Percentiles rank a stretch among this genome's conserved stretches.
Conservation (phyloP, 2,113 vertebrate species). For the Cranoglanis bouderius region DNA sequence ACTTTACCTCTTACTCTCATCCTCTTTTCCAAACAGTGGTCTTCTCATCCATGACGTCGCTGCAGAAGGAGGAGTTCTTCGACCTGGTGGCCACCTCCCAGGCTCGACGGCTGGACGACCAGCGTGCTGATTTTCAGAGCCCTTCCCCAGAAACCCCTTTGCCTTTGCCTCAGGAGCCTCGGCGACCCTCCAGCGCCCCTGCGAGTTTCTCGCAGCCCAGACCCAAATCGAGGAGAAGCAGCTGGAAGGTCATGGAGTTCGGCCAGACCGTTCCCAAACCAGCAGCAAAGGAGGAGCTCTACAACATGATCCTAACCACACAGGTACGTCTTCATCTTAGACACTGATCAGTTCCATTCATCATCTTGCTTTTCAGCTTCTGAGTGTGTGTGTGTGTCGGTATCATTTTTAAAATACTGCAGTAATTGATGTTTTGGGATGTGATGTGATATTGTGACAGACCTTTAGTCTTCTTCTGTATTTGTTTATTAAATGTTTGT, state of each 20-base stretch:
- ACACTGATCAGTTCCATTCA: background rate
- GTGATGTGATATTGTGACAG: background rate
- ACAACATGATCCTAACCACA: conserved; percentile 82
- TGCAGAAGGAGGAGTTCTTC: conserved; percentile 85
- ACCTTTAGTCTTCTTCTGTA: too few species aligned
- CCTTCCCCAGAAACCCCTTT: background rate
- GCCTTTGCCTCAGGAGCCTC: conserved; percentile 19
- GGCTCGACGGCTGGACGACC: conserved; percentile 82
- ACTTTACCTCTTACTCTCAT: background rate
- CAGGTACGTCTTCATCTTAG: conserved; percentile 70
- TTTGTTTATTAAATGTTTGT: too few species aligned
- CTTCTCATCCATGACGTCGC: conserved; percentile 84
- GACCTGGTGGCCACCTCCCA: conserved; percentile 82
- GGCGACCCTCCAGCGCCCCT: conserved; percentile 40
- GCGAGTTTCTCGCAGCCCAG: conserved; percentile 46
- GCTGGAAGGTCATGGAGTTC: conserved; percentile 65
- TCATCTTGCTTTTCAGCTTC: background rate
- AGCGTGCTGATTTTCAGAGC: conserved; percentile 75
- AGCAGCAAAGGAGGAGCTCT: conserved; percentile 80
- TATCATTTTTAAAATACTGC: too few species aligned
- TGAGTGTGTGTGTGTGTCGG: too few species aligned
- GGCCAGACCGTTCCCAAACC: conserved; percentile 54
- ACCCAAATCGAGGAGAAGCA: conserved; percentile 66
- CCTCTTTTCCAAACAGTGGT: conserved; percentile 64
- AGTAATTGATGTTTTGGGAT: too few species aligned